Conservation (phyloP, 37 sponge, comb jelly and placozoan species). For the Geodia barretti region DNA sequence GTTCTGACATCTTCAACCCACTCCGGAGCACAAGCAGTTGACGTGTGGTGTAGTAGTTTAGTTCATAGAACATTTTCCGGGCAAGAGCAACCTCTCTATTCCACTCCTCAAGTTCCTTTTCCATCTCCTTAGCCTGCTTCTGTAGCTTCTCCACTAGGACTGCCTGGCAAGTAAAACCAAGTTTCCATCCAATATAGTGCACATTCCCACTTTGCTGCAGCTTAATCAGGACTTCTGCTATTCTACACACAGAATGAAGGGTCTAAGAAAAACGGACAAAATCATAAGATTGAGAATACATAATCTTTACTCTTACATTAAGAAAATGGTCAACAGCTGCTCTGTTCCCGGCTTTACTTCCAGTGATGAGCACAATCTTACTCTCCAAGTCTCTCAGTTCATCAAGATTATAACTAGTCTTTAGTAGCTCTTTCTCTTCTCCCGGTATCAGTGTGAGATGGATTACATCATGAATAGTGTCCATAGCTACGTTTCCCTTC, state of each 20-base stretch:
- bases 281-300: not conserved
- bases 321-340: constrained; percentile 35
- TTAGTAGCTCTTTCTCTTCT: not conserved
- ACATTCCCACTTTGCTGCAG: constrained; percentile 56
- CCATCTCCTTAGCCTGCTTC: constrained; percentile 41
- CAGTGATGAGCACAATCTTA: constrained; percentile 58
- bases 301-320: constrained; percentile 16
- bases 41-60: constrained; percentile 74
- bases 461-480: constrained; percentile 20
- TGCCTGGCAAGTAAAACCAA: constrained; percentile 4
- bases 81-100: constrained; percentile 5
- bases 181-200: constrained; percentile 35
- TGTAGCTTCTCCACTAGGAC: constrained; percentile 11
- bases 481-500: not conserved
- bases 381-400: constrained; percentile 65
- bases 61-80: constrained; percentile 46
- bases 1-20: not conserved
- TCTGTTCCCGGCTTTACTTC: constrained; percentile 30
- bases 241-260: constrained; percentile 38
- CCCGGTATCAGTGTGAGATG: not conserved
- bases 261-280: constrained; percentile 19
- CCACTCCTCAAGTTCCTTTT: constrained; percentile 40
- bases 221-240: constrained; percentile 43
- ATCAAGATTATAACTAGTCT: constrained; percentile 34
- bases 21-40: constrained; percentile 61